Evolutionary conservation across 2,113 vertebrate genomes (phyloP), one percentile per base, ranked within the genome.

Genomic region (Carlito syrichta): DNA sequence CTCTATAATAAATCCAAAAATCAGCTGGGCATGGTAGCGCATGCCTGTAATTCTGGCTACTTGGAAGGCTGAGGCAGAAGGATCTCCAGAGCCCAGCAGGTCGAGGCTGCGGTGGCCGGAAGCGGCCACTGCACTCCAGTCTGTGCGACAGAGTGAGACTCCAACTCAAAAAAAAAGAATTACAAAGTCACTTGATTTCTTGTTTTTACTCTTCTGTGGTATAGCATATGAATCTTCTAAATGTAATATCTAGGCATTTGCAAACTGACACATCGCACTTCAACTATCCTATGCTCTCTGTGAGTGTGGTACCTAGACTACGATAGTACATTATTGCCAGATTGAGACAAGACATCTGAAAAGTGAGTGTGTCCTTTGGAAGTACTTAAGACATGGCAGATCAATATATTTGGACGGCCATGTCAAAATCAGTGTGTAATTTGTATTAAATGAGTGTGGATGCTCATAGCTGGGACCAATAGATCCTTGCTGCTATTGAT

Each of bases 351-450:
- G 89, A 43, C n/a, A 76, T 86, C 54, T 94, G 43, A 73, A 91
- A 91, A 89, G 66, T 86, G 73, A 94, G 78, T 12, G 40, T 83
- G 60, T 66, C 54, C 88, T 85, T 86, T 71, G 45, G 50, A 97
- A 66, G 73, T 89, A 87, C 52, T 93, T 63, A 73, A 92, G 38
- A 58, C 58, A 38, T 30, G 79, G 88, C 20, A 90, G 94, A 82
- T 77, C 79, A 73, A 77, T 89, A 20, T 68, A 93, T 96, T 93
- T 87, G 82, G 82, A 85, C 0, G 83, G 63, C 63, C 38, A 52
- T 58, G 77, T 93, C 66, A 77, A 85, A 95, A 82, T 63, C 63
- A 88, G 40, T 63, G 45, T 88, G 86, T 79, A 89, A 74, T 93
- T 87, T 58, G 77, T 93, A 60, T 63, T 43, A 93, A 76, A 52